Evolutionary conservation across 37 sponge, comb jelly and placozoan species (phyloP).

Genomic region (Diacarnus erythraeanus): DNA sequence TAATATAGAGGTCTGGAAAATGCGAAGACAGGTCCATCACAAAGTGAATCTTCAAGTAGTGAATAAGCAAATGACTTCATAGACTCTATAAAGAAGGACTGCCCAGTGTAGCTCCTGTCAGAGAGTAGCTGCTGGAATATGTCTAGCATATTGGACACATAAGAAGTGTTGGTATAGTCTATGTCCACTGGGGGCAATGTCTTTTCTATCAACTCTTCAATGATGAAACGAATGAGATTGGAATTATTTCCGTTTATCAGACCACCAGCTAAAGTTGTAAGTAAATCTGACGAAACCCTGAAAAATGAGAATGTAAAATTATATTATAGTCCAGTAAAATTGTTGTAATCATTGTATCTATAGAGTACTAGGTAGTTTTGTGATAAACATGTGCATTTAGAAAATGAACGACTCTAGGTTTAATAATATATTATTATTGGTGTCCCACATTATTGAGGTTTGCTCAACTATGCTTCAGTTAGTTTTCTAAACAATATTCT

Average conservation of each 20-base stretch:
- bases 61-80: slow-evolving; percentile 61
- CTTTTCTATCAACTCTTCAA: slow-evolving; percentile 9
- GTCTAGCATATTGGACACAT: slow-evolving; percentile 26
- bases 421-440: no score
- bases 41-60: slow-evolving; percentile 15
- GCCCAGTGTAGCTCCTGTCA: slow-evolving; percentile 17
- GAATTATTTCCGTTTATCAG: slow-evolving; percentile 20
- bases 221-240: not conserved
- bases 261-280: not conserved
- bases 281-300: slow-evolving; percentile 17
- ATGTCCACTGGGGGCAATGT: not conserved
- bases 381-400: no score
- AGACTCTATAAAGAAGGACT: slow-evolving; percentile 17
- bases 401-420: no score
- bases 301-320: not conserved
- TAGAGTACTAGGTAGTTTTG: no score
- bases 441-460: no score
- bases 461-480: no score
- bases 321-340: not conserved
- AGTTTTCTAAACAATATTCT: no score
- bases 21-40: not conserved
- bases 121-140: slow-evolving; percentile 17
- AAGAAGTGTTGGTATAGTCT: not conserved
- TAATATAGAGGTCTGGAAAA: slow-evolving; percentile 13
- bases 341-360: no score